Conservation (phyloP, 2,888 invertebrate genomes). For the Chrysomela aeneicollis region DNA sequence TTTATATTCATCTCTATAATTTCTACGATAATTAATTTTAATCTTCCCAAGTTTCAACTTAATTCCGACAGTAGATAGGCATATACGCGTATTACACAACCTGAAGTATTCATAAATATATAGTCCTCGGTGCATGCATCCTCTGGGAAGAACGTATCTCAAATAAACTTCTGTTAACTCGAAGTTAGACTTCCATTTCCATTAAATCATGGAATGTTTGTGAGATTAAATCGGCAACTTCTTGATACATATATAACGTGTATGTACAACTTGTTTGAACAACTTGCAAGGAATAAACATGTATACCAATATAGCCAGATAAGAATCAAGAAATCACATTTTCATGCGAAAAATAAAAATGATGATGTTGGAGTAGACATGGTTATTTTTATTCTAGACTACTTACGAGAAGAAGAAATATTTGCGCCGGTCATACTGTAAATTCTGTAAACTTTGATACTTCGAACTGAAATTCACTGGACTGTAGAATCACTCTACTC, state of each 20-base stretch:
- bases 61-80: not conserved
- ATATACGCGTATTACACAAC: not conserved
- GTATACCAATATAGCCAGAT: not conserved
- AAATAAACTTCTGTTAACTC: constrained; percentile 2
- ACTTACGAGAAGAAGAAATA: too few relatives aligned
- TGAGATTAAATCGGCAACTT: constrained; percentile 3
- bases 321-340: not conserved
- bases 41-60: not conserved
- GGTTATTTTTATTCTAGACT: too few relatives aligned
- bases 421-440: too few relatives aligned
- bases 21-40: not conserved
- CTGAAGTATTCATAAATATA: not conserved
- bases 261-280: not conserved
- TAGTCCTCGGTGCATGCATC: not conserved
- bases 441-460: too few relatives aligned
- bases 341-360: not conserved
- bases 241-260: not conserved
- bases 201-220: not conserved
- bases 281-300: not conserved
- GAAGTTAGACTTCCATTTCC: not conserved
- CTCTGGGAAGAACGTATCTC: not conserved
- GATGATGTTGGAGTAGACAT: not conserved
- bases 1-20: not conserved
- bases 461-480: too few relatives aligned
- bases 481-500: too few relatives aligned